Evolutionary conservation across 2,888 invertebrate species (phyloP).

Genomic region (Panopea generosa): DNA sequence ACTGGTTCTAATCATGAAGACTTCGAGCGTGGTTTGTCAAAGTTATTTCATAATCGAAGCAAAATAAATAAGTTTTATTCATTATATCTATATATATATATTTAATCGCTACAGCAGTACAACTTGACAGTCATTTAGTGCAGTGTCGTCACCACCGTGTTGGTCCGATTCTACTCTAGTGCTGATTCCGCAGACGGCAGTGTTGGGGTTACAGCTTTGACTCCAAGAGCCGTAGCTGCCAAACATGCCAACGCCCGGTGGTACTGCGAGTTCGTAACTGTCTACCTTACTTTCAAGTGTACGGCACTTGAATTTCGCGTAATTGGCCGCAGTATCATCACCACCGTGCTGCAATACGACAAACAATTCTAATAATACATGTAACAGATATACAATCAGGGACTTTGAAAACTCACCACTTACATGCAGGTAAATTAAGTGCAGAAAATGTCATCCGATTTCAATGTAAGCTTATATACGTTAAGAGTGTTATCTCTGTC

Average conservation of each 20-base stretch:
- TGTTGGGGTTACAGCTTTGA: conserved; percentile 18
- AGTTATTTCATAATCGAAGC: no score
- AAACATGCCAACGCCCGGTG: conserved; percentile 16
- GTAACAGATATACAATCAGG: no score
- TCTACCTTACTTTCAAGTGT: background rate
- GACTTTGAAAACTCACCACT: no score
- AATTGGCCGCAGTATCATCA: conserved; percentile 28
- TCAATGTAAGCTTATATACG: no score
- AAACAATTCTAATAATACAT: no score
- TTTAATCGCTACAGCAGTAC: conserved; percentile 28
- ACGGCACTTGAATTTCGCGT: conserved; percentile 24
- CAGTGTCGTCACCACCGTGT: conserved; percentile 26
- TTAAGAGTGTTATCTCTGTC: no score
- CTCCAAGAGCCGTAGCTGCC: conserved; percentile 20
- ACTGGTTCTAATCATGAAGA: no score
- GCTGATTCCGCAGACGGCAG: conserved; percentile 26
- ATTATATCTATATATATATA: no score
- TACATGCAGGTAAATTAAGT: no score
- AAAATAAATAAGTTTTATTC: no score
- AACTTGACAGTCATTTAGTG: conserved; percentile 27
- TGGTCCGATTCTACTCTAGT: conserved; percentile 15
- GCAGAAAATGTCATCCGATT: no score
- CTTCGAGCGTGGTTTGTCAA: no score
- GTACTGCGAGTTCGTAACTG: conserved; percentile 14
- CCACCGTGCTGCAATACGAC: conserved; percentile 11